Percentiles rank a stretch among this genome's conserved stretches.
Evolutionary conservation across 2,888 invertebrate genomes (phyloP).

Genomic region (Caenorhabditis sp.): DNA sequence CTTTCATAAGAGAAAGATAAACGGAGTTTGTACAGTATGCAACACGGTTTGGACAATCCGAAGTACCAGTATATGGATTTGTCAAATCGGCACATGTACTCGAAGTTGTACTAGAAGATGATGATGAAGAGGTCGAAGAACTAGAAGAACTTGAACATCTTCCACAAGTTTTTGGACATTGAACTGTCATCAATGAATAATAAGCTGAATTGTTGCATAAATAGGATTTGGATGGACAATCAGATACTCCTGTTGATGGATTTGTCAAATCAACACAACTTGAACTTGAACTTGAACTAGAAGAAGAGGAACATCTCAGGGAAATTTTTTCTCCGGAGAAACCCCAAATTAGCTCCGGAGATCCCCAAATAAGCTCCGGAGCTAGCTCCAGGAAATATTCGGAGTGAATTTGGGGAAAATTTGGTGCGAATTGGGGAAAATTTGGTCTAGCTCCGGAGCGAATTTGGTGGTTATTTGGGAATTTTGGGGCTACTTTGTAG

Average conservation of each 20-base stretch:
- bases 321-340: too few relatives aligned
- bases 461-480: too few relatives aligned
- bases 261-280: conserved; percentile 35
- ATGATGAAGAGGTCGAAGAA: background rate
- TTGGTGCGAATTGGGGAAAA: too few relatives aligned
- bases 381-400: too few relatives aligned
- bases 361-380: too few relatives aligned
- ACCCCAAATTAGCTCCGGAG: too few relatives aligned
- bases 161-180: conserved; percentile 42
- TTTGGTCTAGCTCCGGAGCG: too few relatives aligned
- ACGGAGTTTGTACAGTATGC: conserved; percentile 22
- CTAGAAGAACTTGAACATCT: conserved; percentile 21
- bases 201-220: conserved; percentile 40
- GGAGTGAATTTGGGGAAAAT: too few relatives aligned
- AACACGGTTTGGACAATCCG: conserved; percentile 13
- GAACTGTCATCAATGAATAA: conserved; percentile 39
- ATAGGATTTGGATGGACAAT: conserved; percentile 31
- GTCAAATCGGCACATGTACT: conserved; percentile 18
- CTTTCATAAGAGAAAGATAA: conserved; percentile 18
- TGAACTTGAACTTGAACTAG: too few relatives aligned
- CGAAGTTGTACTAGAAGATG: conserved; percentile 3
- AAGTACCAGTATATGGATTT: conserved; percentile 18
- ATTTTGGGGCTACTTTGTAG: too few relatives aligned
- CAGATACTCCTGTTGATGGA: conserved; percentile 39
- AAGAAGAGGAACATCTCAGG: too few relatives aligned